Base-by-base conservation (phyloP, 2,113 vertebrate species). In the Corydoras maculifer region DNA sequence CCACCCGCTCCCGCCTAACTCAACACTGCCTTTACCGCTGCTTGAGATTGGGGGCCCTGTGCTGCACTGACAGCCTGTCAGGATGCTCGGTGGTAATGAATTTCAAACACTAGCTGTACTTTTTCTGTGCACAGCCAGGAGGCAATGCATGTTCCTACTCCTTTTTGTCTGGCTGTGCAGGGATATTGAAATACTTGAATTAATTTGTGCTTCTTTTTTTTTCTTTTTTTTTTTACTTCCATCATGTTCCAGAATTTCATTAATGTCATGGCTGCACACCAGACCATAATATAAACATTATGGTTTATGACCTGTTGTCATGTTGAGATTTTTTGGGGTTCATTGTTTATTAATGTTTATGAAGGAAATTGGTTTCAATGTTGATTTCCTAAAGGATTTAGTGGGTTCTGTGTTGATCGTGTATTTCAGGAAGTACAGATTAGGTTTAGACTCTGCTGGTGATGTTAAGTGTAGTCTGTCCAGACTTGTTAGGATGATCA, bases 11-110 rank as follows among this genome's bases (percentile, higher is more conserved):
- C 76, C 35, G 35, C 35, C 35, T 43, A 43, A 43, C 35, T 43
- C 35, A 75, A 53, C 69, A 68, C 58, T 59, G 53, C 48, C 3
- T 35, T 18, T 43, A 12, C 7, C 25, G 43, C 64, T 70, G 65
- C 62, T 62, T 43, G 66, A 67, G 55, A 75, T 70, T 75, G 72
- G 69, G 13, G 75, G 63, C 43, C 54, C 10, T 75, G 66, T 62
- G 72, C 49, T 31, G 32, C 62, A 51, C 65, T 80, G 78, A 77
- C 78, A 77, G 78, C 73, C 71, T 80, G 78, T 80, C 78, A 73
- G 51, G 73, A 53, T n/a, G 29, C 53, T 74, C 61, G 62, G 58
- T 63, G 48, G 61, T 80, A 77, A 80, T 77, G 75, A 72, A 73
- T 70, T 73, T 80, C 78, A 80, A 73, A 73, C 50, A 66, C 53